Conservation (phyloP, 2,797 vertebrate genomes). For the Salarias fasciatus region DNA sequence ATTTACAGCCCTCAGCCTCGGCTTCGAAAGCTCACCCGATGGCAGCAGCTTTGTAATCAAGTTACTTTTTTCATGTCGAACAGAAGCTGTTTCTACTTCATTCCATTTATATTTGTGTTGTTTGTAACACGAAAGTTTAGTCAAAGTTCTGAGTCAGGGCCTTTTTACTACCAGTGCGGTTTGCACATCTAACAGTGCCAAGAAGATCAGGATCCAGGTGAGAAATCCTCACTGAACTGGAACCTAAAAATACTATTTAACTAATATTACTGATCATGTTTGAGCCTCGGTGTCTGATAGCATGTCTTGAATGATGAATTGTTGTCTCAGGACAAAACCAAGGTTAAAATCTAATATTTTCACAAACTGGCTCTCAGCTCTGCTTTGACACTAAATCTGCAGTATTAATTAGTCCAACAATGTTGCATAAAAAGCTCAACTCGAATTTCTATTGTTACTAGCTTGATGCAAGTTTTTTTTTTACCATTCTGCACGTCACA, state of each 20-base stretch:
- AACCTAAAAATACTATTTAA: neutral
- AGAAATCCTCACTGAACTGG: conserved; percentile 16
- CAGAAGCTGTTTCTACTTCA: conserved; percentile 53
- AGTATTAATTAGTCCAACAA: too few relatives aligned
- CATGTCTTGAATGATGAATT: too few relatives aligned
- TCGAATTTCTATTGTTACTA: too few relatives aligned
- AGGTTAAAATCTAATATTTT: neutral
- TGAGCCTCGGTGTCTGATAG: too few relatives aligned
- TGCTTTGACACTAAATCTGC: neutral
- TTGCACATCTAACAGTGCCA: conserved; percentile 64
- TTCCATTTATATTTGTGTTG: conserved; percentile 62
- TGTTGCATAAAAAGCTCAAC: too few relatives aligned
- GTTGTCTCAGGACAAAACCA: neutral
- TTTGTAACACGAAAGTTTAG: conserved; percentile 32
- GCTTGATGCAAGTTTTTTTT: too few relatives aligned
- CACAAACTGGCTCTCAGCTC: neutral
- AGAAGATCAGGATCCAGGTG: conserved; percentile 32
- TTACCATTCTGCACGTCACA: too few relatives aligned
- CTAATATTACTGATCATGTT: too few relatives aligned
- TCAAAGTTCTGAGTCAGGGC: conserved; percentile 31
- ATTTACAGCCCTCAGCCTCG: neutral
- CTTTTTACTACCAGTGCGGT: conserved; percentile 56
- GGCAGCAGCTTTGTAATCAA: conserved; percentile 21
- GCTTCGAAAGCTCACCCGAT: conserved; percentile 12
- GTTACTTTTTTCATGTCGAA: conserved; percentile 11